A percentile compares a stretch with the other conserved stretches of the same genome.
Conservation (phyloP, 2,888 invertebrate species). For the Drosophila mercatorum region DNA sequence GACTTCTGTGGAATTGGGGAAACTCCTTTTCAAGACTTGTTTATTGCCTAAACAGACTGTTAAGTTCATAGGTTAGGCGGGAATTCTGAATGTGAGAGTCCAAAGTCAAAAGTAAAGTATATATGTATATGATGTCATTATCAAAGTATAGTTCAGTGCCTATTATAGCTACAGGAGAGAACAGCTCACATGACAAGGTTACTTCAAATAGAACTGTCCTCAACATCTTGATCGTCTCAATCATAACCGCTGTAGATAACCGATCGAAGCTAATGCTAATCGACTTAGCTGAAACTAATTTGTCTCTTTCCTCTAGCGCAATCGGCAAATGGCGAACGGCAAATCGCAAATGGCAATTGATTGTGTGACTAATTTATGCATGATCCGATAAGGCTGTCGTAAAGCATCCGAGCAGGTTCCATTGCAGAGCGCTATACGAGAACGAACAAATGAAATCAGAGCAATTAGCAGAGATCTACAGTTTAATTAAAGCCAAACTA, state of each 20-base stretch:
- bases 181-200: background rate
- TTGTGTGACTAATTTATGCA: constrained; percentile 6
- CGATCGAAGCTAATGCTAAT: background rate
- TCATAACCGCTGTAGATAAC: too few relatives aligned
- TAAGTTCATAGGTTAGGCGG: too few relatives aligned
- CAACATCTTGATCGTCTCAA: background rate
- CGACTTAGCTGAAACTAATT: constrained; percentile 7
- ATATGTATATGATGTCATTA: background rate
- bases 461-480: constrained; percentile 60
- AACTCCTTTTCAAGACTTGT: too few relatives aligned
- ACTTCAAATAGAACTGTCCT: background rate
- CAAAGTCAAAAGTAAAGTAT: background rate
- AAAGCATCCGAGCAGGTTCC: background rate
- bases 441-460: constrained; percentile 70
- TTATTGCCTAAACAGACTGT: too few relatives aligned
- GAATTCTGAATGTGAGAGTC: too few relatives aligned
- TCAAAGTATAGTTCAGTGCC: background rate
- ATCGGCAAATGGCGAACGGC: background rate
- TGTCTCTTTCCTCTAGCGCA: background rate
- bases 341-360: constrained; percentile 1
- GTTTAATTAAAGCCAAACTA: constrained; percentile 65
- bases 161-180: too few relatives aligned
- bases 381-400: constrained; percentile 17
- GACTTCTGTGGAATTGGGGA: too few relatives aligned
- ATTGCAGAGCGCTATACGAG: background rate